Evolutionary conservation across 2,113 vertebrate species (phyloP).

Genomic region (Nyctibius bracteatus): DNA sequence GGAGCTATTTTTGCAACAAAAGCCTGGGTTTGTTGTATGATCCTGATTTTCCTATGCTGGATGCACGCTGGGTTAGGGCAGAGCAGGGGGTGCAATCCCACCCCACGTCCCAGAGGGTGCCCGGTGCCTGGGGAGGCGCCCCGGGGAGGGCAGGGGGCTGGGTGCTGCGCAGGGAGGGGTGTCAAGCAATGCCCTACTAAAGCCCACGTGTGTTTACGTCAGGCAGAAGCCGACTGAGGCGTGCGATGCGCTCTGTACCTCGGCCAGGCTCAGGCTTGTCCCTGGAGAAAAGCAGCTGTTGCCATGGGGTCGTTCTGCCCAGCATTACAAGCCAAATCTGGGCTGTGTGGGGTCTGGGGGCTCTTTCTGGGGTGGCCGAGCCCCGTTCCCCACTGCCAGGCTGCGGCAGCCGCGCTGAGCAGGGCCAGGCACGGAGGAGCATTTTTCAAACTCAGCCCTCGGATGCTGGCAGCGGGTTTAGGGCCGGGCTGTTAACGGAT

Average conservation of each 20-base stretch:
- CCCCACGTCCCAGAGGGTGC: neutral
- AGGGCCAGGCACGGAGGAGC: neutral
- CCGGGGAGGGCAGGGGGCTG: neutral
- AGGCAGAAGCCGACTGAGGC: rapidly evolving
- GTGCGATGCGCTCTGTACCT: neutral
- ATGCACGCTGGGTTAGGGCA: neutral
- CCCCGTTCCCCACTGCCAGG: neutral
- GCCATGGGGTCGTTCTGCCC: neutral
- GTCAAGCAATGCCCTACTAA: neutral
- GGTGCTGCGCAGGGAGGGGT: neutral
- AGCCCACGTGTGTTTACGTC: rapidly evolving
- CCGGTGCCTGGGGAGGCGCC: neutral
- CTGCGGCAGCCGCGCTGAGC: neutral
- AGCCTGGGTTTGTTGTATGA: neutral
- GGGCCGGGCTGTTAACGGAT: neutral
- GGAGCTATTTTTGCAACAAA: neutral
- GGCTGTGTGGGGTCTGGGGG: rapidly evolving
- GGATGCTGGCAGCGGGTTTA: neutral
- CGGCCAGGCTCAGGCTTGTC: neutral
- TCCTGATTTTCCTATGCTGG: neutral
- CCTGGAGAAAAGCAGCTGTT: neutral
- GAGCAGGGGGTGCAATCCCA: neutral
- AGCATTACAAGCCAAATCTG: rapidly evolving
- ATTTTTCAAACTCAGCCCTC: conserved; percentile 37
- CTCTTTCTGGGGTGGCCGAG: neutral